Conservation (phyloP, 2,113 vertebrate genomes). For the Odontophorus gujanensis region DNA sequence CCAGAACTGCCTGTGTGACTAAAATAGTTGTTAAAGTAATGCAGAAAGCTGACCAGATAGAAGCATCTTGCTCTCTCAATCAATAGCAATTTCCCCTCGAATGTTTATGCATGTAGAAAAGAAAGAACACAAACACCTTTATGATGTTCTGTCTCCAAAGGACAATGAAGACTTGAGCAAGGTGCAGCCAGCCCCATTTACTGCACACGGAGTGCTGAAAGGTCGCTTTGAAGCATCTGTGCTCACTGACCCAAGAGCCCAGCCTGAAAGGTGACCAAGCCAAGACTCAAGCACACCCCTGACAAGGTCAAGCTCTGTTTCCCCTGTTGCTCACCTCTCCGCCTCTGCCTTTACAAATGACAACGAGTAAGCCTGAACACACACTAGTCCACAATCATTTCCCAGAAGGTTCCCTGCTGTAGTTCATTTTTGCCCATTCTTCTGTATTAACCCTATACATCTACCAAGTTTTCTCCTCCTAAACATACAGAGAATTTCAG, state of each 20-base stretch:
- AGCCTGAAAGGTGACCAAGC: fast-evolving
- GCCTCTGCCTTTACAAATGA: background rate
- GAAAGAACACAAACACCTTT: background rate
- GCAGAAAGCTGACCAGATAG: background rate
- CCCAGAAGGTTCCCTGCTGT: background rate
- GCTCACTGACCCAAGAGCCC: background rate
- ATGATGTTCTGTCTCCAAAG: background rate
- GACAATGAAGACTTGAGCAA: background rate
- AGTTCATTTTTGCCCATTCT: background rate
- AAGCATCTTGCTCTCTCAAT: conserved; percentile 7
- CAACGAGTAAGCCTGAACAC: background rate
- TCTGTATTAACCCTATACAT: background rate
- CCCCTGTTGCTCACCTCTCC: background rate
- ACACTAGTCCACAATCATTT: background rate
- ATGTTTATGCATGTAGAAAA: background rate
- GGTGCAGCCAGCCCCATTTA: background rate
- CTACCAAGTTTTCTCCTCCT: fast-evolving
- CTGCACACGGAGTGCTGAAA: background rate
- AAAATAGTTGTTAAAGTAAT: background rate
- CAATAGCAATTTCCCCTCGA: conserved; percentile 39
- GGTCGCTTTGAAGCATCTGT: background rate
- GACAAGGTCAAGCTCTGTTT: background rate
- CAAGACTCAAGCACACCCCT: fast-evolving
- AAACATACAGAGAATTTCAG: background rate
- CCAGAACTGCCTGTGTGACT: conserved; percentile 42